These are phyloP conservation scores for Halictus ligatus DNA, from an alignment of 2,888 invertebrate genomes.

Conservation along the genomic window DNA sequence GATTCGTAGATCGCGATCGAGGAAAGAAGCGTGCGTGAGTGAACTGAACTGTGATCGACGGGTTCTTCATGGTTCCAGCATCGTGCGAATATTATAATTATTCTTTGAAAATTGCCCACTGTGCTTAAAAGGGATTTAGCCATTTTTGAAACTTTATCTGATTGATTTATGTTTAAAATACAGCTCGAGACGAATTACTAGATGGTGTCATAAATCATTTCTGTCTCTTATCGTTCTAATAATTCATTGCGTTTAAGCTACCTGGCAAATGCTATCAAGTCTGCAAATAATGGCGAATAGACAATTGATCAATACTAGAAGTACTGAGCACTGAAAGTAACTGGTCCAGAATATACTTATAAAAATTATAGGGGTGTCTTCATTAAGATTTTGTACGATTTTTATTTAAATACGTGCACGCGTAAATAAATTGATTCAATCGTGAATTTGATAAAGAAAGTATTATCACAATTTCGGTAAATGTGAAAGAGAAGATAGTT, in stretches of 20 bases:
- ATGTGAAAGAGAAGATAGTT: too few relatives aligned
- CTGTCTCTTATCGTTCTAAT: not conserved
- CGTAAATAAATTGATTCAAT: too few relatives aligned
- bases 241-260: not conserved
- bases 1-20: conserved; percentile 27
- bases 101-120: not conserved
- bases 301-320: not conserved
- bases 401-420: not conserved
- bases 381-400: not conserved
- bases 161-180: not conserved
- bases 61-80: not conserved
- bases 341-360: not conserved
- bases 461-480: not conserved
- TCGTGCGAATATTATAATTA: not conserved
- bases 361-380: too few relatives aligned
- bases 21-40: conserved; percentile 33
- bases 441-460: not conserved
- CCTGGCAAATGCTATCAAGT: not conserved
- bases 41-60: not conserved
- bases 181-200: not conserved
- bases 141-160: too few relatives aligned
- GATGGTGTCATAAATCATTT: not conserved
- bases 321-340: not conserved
- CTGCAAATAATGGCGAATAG: not conserved
- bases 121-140: not conserved